Evolutionary conservation across 2,797 vertebrate genomes (phyloP).

Genomic region (Cirrhinus molitorella): DNA sequence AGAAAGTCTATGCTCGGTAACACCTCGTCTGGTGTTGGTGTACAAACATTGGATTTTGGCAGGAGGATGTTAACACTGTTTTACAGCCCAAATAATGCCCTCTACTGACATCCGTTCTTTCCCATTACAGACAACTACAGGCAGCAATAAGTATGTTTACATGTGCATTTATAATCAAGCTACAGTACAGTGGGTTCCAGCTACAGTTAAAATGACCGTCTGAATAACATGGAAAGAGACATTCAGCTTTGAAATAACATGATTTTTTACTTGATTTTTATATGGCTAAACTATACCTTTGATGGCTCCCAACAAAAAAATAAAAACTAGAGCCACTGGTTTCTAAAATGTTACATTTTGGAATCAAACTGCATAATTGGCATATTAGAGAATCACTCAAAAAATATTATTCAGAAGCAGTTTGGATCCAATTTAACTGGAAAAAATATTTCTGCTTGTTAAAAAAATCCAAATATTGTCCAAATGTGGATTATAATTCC

Average conservation of each 20-base stretch:
- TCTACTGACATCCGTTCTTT: neutral
- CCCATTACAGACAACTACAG: constrained; percentile 13
- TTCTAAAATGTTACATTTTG: neutral
- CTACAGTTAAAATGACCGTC: neutral
- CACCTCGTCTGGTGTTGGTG: constrained; percentile 30
- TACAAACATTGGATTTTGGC: constrained; percentile 29
- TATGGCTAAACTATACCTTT: neutral
- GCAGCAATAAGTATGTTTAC: neutral
- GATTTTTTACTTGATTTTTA: neutral
- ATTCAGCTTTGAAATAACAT: neutral
- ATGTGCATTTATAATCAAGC: neutral
- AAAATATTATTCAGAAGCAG: neutral
- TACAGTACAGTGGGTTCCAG: neutral
- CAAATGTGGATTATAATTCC: neutral
- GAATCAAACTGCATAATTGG: too few relatives aligned
- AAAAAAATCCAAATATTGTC: neutral
- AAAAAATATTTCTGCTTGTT: neutral
- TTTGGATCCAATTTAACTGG: neutral
- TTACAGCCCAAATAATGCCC: constrained; percentile 11
- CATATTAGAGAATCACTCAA: too few relatives aligned
- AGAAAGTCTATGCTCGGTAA: constrained; percentile 15
- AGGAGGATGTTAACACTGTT: constrained; percentile 3
- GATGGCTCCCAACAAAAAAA: neutral
- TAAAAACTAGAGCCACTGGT: neutral
- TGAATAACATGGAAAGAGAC: neutral